Percentiles rank a stretch among this genome's conserved stretches.
Evolutionary conservation across 1,140 invertebrate genomes (phyloP).

Genomic region (Rhizoglyphus robini): DNA sequence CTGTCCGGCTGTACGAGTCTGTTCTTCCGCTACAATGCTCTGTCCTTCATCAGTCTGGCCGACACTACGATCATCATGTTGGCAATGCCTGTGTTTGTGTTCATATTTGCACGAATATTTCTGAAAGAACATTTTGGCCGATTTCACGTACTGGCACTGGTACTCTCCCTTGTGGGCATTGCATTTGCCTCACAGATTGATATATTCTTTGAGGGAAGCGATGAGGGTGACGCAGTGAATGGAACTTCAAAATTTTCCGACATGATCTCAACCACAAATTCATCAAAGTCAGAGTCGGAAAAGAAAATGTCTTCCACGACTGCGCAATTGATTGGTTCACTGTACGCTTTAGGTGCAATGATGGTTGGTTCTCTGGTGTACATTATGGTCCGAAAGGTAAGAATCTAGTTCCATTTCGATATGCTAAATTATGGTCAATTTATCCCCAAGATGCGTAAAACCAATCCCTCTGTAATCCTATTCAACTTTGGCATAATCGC

Average conservation of each 20-base stretch:
- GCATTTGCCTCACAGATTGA: conserved; percentile 41
- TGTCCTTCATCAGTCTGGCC: conserved; percentile 50
- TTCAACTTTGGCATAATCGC: conserved; percentile 67
- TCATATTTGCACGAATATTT: conserved; percentile 41
- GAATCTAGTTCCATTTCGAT: too few species aligned
- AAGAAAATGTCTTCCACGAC: too few species aligned
- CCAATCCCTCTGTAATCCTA: conserved; percentile 77
- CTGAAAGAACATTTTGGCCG: conserved; percentile 43
- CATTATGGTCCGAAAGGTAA: too few species aligned
- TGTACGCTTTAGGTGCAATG: conserved; percentile 68
- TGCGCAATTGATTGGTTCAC: conserved; percentile 50
- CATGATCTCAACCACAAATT: not conserved
- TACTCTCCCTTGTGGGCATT: conserved; percentile 39
- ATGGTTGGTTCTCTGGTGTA: conserved; percentile 77
- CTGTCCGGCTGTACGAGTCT: conserved; percentile 26
- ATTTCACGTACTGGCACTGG: conserved; percentile 39
- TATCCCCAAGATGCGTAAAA: not conserved
- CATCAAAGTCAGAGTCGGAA: not conserved
- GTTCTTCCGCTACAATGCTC: conserved; percentile 27
- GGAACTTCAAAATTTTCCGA: too few species aligned
- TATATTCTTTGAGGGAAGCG: conserved; percentile 37
- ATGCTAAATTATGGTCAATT: not conserved
- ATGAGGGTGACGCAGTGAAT: not conserved
- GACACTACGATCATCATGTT: too few species aligned
- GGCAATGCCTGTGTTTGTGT: too few species aligned